Base-by-base conservation (phyloP, 2,113 vertebrate genomes). In the Thunnus maccoyii region DNA sequence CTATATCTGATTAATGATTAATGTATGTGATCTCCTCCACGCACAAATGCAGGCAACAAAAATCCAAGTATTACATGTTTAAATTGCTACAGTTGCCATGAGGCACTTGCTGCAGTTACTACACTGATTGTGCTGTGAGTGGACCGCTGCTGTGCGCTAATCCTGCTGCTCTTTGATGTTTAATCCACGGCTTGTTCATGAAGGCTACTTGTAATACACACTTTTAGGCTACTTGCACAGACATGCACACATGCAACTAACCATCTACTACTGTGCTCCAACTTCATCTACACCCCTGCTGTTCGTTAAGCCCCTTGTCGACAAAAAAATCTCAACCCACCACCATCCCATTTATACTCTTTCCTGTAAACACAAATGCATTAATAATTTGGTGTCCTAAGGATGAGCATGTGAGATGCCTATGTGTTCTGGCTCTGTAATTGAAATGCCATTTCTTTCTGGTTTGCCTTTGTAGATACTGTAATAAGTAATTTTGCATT, bases 101-200 rank as follows among this genome's bases (percentile, higher is more conserved):
- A 75, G 63, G 46, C 0, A 11, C 20, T 64, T 44, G 56, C 11
- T 72, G 55, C 20, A 66, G 61, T 71, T 57, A 72, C 36, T 72
- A 47, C 44, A 27, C n/a, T 64, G 58, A 73, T 25, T 71, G 47
- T 36, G 6, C 22, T 46, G 25, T 0, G 2, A 77, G 50, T 75
- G 68, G 72, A 71, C 56, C 1, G 9, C 18, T 71, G 56, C 41
- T 66, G 50, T 32, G 20, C 3, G 5, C 47, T 91, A 88, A 90
- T 91, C 83, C 83, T 52, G 10, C 4, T 0, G 5, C 78, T 78
- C 73, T 88, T 88, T 86, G 72, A 81, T 81, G 84, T 89, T 84
- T 86, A 91, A 90, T 88, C 78, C 88, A 72, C 2, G 15, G 55
- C 70, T 66, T 62, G 44, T 72, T 74, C 27, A 46, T 62, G 12